Evolutionary conservation across 2,888 invertebrate genomes (phyloP), one percentile per base, ranked within the genome.

Genomic region (Eilema caniola): DNA sequence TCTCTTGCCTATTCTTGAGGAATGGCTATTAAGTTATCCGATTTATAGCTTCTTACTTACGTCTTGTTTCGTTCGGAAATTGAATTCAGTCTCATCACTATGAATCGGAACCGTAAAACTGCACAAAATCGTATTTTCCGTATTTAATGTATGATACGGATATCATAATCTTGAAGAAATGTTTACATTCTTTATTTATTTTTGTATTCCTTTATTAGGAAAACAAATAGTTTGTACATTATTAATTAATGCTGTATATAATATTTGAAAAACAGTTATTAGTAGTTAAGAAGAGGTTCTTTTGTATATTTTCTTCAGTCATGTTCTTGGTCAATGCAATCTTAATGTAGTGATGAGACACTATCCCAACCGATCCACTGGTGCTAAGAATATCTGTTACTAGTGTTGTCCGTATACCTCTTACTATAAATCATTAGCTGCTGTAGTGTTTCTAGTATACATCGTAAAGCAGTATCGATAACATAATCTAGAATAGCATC

Each of bases 11-110:
- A 78, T 71, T 67, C 71, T 83, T 86, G 90, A 90, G 86, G 83
- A 85, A 90, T 82, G 89, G 83, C 88, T 88, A 91, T 47, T 47
- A 88, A 85, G 88, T 83, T 88, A 85, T 83, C 86, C 86, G 86
- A 92, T 91, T 91, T 89, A 89, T 90, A 85, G 80, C n/a, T 20
- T 5, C 47, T 47, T 47, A 25, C 24, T 25, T 12, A 47, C n/a
- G 84, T 78, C 81, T 77, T 79, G 75, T 73, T 73, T 68, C 69
- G 76, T 73, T 71, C 72, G 78, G 66, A 85, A 82, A 87, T 83
- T 80, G 81, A 71, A 78, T 75, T 66, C 67, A 84, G 79, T 82
- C 85, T 85, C 85, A 81, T 82, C 86, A 86, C 85, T 80, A 71
- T 65, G 25, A 79, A 78, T 77, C 73, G 67, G 73, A 76, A 65